Evolutionary conservation across 1,140 invertebrate genomes (phyloP), one percentile per base, ranked within the genome.

Genomic region (Bradynema listronoti): DNA sequence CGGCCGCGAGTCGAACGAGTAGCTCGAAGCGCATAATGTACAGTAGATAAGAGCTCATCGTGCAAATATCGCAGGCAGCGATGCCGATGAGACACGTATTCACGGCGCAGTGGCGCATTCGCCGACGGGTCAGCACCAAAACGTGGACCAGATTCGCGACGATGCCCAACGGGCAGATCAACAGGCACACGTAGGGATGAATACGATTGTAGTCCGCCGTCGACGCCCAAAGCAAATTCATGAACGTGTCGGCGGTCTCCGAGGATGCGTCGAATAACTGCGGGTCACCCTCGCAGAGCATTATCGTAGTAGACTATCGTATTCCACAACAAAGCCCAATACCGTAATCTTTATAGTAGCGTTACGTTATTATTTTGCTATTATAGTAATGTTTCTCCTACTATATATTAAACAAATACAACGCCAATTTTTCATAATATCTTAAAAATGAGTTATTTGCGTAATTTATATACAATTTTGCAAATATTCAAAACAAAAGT

Each of bases 21-120:
- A 71, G 54, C 55, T 71, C 69, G 46, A 71, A 71, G n/a, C 65
- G 53, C n/a, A 71, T 25, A 50, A 71, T 75, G 52, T 71, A 71
- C 14, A 71, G 45, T 19, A 71, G 61, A 43, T 71, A 71, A n/a
- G 54, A 57, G 2, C 47, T 51, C 69, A 71, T 71, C 2, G 69
- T 71, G 45, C 66, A 54, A 46, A 71, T 68, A 47, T 72, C 69
- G 42, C 69, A 72, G 24, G 68, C 46, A 0, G 67, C 68, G 25
- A 73, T 69, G 16, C 69, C 69, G 19, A 71, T 75, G 22, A 71
- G 45, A 19, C 68, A 46, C 30, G 46, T 58, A 46, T 71, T 71
- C 0, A 71, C 59, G 33, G 69, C 68, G 43, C 71, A 71, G 22
- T 62, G 27, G 6, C 69, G 25, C 69, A 71, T 71, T 42, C 73